Percentiles rank a stretch among this genome's conserved stretches.
Conservation (phyloP, 2,888 invertebrate species). For the Metacarcinus magister region DNA sequence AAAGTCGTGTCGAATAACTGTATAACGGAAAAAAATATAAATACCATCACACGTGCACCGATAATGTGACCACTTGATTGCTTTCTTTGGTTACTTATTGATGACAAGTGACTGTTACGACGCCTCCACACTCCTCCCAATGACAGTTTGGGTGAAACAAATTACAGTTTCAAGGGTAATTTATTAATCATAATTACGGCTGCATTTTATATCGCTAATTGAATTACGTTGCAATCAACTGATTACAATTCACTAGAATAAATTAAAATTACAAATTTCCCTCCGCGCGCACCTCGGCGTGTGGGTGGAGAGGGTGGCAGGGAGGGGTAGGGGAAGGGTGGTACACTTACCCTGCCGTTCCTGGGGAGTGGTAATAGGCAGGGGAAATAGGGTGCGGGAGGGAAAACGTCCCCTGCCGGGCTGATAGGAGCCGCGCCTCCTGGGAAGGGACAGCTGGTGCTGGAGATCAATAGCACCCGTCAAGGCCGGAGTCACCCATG, state of each 20-base stretch:
- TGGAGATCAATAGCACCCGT: conserved; percentile 29
- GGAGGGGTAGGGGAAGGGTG: background rate
- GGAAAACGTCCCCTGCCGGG: background rate
- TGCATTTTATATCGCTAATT: conserved; percentile 30
- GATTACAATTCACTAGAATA: conserved; percentile 7
- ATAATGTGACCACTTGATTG: background rate
- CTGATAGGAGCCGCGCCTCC: conserved; percentile 4
- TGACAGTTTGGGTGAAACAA: background rate
- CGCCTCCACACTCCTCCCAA: background rate
- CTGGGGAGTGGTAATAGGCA: background rate
- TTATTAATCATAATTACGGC: conserved; percentile 36
- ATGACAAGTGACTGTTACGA: background rate
- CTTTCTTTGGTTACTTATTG: background rate
- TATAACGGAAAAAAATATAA: background rate
- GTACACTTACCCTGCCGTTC: background rate
- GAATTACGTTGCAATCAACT: background rate
- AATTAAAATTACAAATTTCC: conserved; percentile 18
- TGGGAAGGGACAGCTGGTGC: background rate
- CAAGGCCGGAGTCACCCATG: background rate
- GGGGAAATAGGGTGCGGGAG: background rate
- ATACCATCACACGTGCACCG: background rate
- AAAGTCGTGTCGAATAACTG: too few species aligned
- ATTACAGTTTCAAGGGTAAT: background rate
- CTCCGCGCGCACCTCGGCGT: background rate
- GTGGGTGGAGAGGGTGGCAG: background rate